Evolutionary conservation across 2,113 vertebrate genomes (phyloP), one percentile per base, ranked within the genome.

Genomic region (Rhea americana): DNA sequence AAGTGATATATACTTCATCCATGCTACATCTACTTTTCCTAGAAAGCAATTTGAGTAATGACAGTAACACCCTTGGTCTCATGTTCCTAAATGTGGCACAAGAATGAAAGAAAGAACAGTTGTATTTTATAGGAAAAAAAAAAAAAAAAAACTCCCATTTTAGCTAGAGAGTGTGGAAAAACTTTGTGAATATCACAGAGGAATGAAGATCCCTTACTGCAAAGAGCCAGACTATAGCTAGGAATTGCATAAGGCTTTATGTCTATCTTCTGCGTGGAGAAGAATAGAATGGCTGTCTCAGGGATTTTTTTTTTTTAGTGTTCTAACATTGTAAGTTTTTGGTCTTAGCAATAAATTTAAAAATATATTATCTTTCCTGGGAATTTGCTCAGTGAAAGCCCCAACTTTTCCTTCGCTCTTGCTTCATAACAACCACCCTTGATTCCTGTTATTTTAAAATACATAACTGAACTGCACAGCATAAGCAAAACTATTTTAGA

Each of bases 101-200:
- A 16, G 19, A 83, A 65, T 7, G 48, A 82, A 82, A 67, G 51
- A 45, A 90, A 58, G 75, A 2, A 28, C 0, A 8, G 58, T 84
- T 72, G 8, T 17, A 21, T 37, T 5, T 59, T 43, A 50, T 5
- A 68, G 74, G 35, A n/a, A 80, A 35, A 35, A n/a, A 81, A 39
- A n/a, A 80, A n/a, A 84, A 1, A 6, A 55, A 6, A 3, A 2
- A 10, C 2, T 0, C 0, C 4, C 68, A 30, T 72, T 89, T 50
- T 17, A 82, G 3, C 9, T 50, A 55, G 13, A 22, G 24, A 61
- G 11, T 72, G 13, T 17, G 17, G 77, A 87, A 82, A 85, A 5
- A 2, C 2, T 43, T 63, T 66, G 26, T 39, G 21, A 77, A 20
- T 35, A 11, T 74, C 41, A 59, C 6, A 37, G 9, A n/a, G 3